Evolutionary conservation across 2,888 invertebrate genomes (phyloP), one percentile per base, ranked within the genome.

Genomic region (Drosophila sordidula): DNA sequence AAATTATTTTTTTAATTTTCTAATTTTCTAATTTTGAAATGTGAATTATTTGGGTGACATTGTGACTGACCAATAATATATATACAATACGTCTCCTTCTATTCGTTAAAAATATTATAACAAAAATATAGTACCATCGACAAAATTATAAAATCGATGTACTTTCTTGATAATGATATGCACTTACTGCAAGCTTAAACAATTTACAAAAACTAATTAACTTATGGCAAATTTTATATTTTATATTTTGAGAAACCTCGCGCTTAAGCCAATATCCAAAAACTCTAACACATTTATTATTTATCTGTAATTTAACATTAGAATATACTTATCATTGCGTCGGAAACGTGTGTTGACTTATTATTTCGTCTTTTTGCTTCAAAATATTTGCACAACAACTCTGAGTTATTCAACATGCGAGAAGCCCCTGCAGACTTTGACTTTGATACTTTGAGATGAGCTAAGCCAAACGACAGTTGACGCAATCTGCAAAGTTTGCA

Each of bases 401-500:
- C 14, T 0, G 32, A 61, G 26, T 18, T 44, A 38, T 14, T 22
- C 16, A 44, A 49, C 29, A 38, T 39, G 44, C 26, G 1, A 42
- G 25, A 4, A 29, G 25, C 11, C 6, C 11, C 14, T 5, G 8
- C 22, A 9, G 32, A 34, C 12, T 34, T 12, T 4, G 12, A 18
- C 18, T 18, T 18, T 18, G 18, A 18, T 18, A 18, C 18, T 18
- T 18, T 18, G 4, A 44, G 32, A 51, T 42, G 72, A 57, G 61
- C 51, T 50, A 26, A 46, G 26, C n/a, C 18, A 42, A 50, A 49
- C 55, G 69, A 78, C 80, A 73, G 65, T 80, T 81, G 79, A 74
- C 82, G 82, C 77, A 79, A 81, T 77, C 85, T 74, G 85, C 82
- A 75, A 71, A 70, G 61, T 79, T 74, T 73, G 44, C 61, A 55